phyloP scores from a whole-genome alignment of 2,888 invertebrate species.

The Bursaphelenchus okinawaensis region DNA sequence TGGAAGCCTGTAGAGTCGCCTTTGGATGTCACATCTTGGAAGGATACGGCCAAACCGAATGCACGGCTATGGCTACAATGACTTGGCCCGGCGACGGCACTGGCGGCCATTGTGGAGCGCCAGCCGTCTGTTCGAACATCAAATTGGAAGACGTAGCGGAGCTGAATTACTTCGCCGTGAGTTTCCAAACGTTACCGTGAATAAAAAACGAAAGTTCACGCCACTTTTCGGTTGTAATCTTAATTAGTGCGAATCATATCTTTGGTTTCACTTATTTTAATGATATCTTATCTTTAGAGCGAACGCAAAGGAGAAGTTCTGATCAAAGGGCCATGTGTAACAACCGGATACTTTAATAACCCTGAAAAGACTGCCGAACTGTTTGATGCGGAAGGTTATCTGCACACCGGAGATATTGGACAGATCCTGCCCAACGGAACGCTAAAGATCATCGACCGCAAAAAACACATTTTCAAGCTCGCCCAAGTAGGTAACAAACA shows the following conservation, averaged over 20 bases:
- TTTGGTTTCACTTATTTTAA: not conserved
- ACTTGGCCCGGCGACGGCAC: constrained; percentile 48
- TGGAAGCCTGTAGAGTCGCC: constrained; percentile 57
- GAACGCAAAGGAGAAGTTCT: constrained; percentile 38
- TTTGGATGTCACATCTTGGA: constrained; percentile 54
- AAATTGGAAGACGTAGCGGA: constrained; percentile 59
- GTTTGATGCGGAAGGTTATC: constrained; percentile 66
- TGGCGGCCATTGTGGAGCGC: constrained; percentile 44
- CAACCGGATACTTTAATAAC: constrained; percentile 63
- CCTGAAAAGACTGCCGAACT: constrained; percentile 82
- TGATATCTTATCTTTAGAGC: no score
- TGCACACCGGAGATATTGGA: constrained; percentile 53
- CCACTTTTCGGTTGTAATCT: not conserved
- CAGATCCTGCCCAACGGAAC: constrained; percentile 58
- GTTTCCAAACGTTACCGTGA: not conserved
- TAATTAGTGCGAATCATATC: not conserved
- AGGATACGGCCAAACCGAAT: constrained; percentile 58
- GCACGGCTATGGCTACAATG: constrained; percentile 43
- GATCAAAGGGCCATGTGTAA: constrained; percentile 50
- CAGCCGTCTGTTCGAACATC: constrained; percentile 47
- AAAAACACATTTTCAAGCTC: constrained; percentile 62
- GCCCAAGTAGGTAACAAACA: constrained; percentile 57
- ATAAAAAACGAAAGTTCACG: constrained; percentile 17
- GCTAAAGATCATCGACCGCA: constrained; percentile 62
- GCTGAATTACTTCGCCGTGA: constrained; percentile 50